phyloP scores from a whole-genome alignment of 2,113 vertebrate genomes.

The Candoia aspera region DNA sequence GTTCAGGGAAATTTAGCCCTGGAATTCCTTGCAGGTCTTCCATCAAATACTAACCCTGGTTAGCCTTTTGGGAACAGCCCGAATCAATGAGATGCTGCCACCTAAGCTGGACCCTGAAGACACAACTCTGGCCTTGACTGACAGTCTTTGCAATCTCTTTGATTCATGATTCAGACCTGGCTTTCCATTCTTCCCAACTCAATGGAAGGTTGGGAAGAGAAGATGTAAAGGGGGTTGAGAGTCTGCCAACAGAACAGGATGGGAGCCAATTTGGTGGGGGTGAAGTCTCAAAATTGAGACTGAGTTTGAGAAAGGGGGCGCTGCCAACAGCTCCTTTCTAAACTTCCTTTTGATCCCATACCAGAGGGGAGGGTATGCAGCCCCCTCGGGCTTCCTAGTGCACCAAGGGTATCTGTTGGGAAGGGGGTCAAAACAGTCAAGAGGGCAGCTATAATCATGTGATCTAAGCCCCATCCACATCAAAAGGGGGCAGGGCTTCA shows the following conservation, averaged over 20 bases:
- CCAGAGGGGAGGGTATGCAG: neutral
- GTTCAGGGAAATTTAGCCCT: neutral
- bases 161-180: neutral
- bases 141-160: neutral
- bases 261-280: neutral
- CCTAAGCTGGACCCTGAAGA: neutral
- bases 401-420: neutral
- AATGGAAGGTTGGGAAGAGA: neutral
- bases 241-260: neutral
- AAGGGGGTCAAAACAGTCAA: neutral
- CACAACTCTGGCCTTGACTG: neutral
- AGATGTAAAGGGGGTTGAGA: neutral
- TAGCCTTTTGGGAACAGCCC: neutral
- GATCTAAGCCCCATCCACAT: neutral
- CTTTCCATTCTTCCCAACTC: neutral
- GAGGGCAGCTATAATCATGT: neutral
- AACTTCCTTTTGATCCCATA: neutral
- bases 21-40: neutral
- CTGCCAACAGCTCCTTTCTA: neutral
- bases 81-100: neutral
- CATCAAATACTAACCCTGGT: neutral
- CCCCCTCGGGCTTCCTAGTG: neutral
- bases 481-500: neutral
- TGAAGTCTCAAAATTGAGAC: neutral
- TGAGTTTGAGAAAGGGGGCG: neutral